A percentile compares a stretch with the other conserved stretches of the same genome.
Evolutionary conservation across 1,140 invertebrate genomes (phyloP).

Genomic region (Macrobrachium rosenbergii): DNA sequence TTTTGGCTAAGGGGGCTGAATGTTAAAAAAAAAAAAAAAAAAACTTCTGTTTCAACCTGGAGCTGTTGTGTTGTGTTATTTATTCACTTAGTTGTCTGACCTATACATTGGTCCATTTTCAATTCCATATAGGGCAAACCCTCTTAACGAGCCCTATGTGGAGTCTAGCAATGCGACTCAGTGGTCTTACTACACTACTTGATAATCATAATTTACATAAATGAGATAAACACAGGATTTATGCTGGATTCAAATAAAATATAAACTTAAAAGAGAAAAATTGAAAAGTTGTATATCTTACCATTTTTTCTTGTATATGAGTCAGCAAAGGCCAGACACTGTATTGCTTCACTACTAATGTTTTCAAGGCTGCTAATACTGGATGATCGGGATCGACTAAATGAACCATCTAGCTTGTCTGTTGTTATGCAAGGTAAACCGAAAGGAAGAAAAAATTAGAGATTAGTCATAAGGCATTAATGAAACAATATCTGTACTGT

Average conservation of each 20-base stretch:
- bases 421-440: slow-evolving; percentile 63
- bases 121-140: too few species aligned
- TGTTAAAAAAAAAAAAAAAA: too few species aligned
- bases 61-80: too few species aligned
- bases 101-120: too few species aligned
- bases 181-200: too few species aligned
- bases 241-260: background rate
- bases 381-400: slow-evolving; percentile 94
- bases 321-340: slow-evolving; percentile 95
- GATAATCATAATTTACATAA: background rate
- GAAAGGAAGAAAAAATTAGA: background rate
- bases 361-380: slow-evolving; percentile 98
- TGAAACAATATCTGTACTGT: too few species aligned
- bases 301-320: slow-evolving; percentile 95
- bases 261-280: too few species aligned
- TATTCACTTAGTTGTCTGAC: too few species aligned
- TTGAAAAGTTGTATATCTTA: slow-evolving; percentile 70
- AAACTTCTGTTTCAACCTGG: too few species aligned
- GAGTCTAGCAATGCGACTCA: too few species aligned
- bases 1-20: too few species aligned
- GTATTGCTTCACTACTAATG: slow-evolving; percentile 94
- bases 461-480: background rate
- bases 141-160: too few species aligned
- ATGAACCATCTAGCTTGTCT: slow-evolving; percentile 97
- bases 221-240: background rate